Evolutionary conservation across 2,113 vertebrate genomes (phyloP).

Genomic region (Sphaerodactylus townsendi): DNA sequence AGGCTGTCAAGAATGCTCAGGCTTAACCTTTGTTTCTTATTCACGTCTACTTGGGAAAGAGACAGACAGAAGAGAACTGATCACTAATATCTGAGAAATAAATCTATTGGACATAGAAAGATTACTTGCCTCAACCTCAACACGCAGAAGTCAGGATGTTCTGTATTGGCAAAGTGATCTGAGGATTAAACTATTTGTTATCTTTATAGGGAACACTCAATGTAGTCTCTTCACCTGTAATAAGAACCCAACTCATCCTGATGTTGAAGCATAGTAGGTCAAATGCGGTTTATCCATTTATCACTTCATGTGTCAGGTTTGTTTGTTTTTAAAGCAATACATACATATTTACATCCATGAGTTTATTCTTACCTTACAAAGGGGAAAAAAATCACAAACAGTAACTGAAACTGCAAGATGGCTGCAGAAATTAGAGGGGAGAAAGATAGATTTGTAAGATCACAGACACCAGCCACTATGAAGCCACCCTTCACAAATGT

Average conservation of each 20-base stretch:
- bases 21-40: background rate
- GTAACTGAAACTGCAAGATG: conserved; percentile 1
- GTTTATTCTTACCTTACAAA: conserved; percentile 1
- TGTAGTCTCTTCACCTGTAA: background rate
- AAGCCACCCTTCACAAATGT: background rate
- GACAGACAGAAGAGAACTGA: conserved; percentile 2
- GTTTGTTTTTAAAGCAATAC: background rate
- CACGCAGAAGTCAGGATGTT: background rate
- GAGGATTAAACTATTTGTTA: background rate
- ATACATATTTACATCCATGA: background rate
- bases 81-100: background rate
- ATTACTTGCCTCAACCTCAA: background rate
- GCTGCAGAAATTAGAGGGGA: background rate
- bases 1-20: background rate
- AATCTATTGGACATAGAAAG: background rate
- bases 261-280: background rate
- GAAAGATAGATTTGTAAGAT: background rate
- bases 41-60: background rate
- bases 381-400: background rate
- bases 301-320: too few relatives aligned
- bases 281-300: too few relatives aligned
- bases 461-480: background rate
- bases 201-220: background rate
- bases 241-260: background rate
- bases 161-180: background rate